Percentiles rank a stretch among this genome's conserved stretches.
phyloP scores from a whole-genome alignment of 2,113 vertebrate species.

The Coturnix japonica region DNA sequence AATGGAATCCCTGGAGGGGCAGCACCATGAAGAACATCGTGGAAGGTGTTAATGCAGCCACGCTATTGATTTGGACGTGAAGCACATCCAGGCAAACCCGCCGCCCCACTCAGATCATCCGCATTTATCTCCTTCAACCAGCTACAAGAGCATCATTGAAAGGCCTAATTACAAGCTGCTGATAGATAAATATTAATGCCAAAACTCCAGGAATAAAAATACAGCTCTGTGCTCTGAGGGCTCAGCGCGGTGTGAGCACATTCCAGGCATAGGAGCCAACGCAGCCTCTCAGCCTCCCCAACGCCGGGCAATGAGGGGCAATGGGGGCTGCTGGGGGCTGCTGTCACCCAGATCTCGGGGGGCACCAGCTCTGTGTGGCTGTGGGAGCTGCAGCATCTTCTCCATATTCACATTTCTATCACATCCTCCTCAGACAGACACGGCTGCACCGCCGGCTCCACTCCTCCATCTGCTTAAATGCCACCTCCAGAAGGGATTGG shows the following conservation, averaged over 20 bases:
- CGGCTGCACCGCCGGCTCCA: background rate
- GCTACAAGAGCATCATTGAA: background rate
- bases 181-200: conserved; percentile 40
- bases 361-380: background rate
- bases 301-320: background rate
- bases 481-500: conserved; percentile 23
- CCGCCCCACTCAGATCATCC: background rate
- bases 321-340: too few species aligned
- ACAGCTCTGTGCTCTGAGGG: fast-evolving
- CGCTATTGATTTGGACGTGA: background rate
- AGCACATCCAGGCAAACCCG: conserved; percentile 18
- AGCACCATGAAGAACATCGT: background rate
- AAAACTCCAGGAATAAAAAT: background rate
- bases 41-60: conserved; percentile 14
- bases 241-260: fast-evolving
- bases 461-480: conserved; percentile 58
- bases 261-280: fast-evolving
- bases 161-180: conserved; percentile 14
- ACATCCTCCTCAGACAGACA: conserved; percentile 43
- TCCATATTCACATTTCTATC: conserved; percentile 58
- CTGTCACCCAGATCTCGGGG: background rate
- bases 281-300: fast-evolving
- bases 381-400: background rate
- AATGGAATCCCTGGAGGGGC: background rate
- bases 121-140: background rate